These are phyloP conservation scores for Oryzias melastigma DNA, from an alignment of 2,113 vertebrate genomes.

Conservation along the genomic window DNA sequence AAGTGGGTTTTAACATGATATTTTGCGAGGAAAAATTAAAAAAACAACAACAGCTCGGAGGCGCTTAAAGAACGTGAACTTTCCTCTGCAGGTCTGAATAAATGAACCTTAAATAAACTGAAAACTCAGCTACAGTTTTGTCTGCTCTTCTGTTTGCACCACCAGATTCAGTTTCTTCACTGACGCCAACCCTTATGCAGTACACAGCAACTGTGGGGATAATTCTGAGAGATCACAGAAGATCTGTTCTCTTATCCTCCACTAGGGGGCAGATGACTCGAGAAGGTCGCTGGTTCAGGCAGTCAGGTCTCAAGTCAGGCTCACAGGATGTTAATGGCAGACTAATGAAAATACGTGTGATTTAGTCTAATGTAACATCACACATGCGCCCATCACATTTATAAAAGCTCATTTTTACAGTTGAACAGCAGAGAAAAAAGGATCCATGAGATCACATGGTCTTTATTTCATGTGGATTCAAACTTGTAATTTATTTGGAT, in stretches of 20 bases:
- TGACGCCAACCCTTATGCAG: conserved; percentile 4
- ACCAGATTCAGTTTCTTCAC: conserved; percentile 3
- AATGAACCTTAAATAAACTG: conserved; percentile 99
- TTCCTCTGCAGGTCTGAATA: conserved; percentile 97
- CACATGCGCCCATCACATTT: too few relatives aligned
- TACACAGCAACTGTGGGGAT: not conserved
- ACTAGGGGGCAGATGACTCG: conserved; percentile 48
- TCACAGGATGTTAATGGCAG: conserved; percentile 45
- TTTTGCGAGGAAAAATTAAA: conserved; percentile 55
- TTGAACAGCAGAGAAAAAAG: too few relatives aligned
- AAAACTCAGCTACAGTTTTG: conserved; percentile 86
- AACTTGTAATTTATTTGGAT: too few relatives aligned
- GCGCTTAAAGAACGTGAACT: conserved; percentile 89
- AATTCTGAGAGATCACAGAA: conserved; percentile 8
- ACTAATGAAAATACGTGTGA: not conserved
- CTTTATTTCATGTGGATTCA: too few relatives aligned
- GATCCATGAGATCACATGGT: too few relatives aligned
- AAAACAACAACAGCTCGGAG: conserved; percentile 67
- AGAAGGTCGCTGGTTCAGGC: conserved; percentile 47
- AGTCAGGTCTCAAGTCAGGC: conserved; percentile 43
- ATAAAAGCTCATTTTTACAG: too few relatives aligned
- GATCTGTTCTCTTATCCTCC: conserved; percentile 25
- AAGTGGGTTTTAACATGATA: conserved; percentile 77
- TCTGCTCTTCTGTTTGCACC: conserved; percentile 45
- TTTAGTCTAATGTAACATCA: too few relatives aligned